Base-by-base conservation (phyloP, 2,113 vertebrate species). In the Catharus minimus region DNA sequence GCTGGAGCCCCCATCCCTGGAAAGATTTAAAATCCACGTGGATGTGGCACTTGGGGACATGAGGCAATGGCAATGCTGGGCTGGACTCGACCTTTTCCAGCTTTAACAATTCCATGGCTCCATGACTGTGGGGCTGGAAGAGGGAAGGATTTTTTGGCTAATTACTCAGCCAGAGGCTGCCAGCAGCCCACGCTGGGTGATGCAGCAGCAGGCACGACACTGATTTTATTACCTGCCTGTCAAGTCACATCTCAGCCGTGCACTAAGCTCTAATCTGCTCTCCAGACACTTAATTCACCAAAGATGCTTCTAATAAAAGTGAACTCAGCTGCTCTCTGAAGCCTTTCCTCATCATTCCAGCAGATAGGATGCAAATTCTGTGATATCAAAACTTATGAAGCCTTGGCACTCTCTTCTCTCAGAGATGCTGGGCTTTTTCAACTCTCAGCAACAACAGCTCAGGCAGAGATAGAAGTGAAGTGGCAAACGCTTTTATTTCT, bases 221-320 rank as follows among this genome's bases (percentile, higher is more conserved):
- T 36, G 67, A 66, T 64, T 82, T 85, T 33, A 61, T 77, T 8
- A 76, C 39, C 77, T 91, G 76, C 26, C 91, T 86, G 76, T 88
- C 89, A 86, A 81, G 56, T 13, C 80, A 26, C 60, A 22, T 49
- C 80, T 41, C 75, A 77, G 75, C 32, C 14, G 47, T 16, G 89
- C n/a, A 32, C 57, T 52, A 21, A 3, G 21, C 88, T 92, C 85
- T 86, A 77, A 86, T 89, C 89, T 85, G 28, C 2, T 90, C 88
- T 91, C 75, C 74, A 92, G 68, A 26, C 56, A 61, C 75, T 85
- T 87, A 88, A 91, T 83, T 81, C 87, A 88, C 10, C 2, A 19
- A 93, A 82, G 90, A 79, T 43, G 81, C 81, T 65, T 55, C 91
- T 69, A 93, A 96, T 89, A 92, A 92, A 86, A 94, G 81, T 36